Conservation (phyloP, 2,797 vertebrate species). For the Myripristis murdjan region DNA sequence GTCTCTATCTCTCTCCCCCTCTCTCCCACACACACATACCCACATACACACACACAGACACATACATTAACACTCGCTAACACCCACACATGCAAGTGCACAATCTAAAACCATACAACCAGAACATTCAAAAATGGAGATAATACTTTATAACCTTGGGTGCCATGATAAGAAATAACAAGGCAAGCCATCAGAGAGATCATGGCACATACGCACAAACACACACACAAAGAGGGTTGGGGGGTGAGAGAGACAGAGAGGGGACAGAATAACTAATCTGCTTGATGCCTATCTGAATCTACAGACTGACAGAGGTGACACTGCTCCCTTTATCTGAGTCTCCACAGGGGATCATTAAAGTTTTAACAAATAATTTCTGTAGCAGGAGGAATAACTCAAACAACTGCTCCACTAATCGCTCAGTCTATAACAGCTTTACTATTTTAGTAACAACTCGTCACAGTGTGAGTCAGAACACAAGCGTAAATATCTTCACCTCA, state of each 20-base stretch:
- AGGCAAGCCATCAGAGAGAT: background rate
- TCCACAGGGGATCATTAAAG: slow-evolving; percentile 6
- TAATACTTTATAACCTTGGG: background rate
- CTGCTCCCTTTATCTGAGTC: background rate
- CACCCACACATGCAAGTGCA: background rate
- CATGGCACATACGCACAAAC: background rate
- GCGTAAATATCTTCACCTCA: background rate
- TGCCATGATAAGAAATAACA: background rate
- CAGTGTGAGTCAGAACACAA: background rate
- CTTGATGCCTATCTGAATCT: background rate
- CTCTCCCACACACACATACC: background rate
- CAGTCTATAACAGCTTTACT: no score
- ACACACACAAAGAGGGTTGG: no score
- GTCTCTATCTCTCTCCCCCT: no score
- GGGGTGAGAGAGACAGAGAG: background rate
- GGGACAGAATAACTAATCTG: background rate
- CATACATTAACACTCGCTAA: no score
- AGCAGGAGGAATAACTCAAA: slow-evolving; percentile 3
- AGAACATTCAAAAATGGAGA: no score
- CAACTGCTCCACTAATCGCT: background rate
- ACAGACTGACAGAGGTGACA: no score
- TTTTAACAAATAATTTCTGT: slow-evolving; percentile 5
- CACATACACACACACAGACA: no score
- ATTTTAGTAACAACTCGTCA: no score
- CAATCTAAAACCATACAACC: no score